Percentiles rank a stretch among this genome's conserved stretches.
phyloP scores from a whole-genome alignment of 1,140 invertebrate species.

The Pogonus chalceus region DNA sequence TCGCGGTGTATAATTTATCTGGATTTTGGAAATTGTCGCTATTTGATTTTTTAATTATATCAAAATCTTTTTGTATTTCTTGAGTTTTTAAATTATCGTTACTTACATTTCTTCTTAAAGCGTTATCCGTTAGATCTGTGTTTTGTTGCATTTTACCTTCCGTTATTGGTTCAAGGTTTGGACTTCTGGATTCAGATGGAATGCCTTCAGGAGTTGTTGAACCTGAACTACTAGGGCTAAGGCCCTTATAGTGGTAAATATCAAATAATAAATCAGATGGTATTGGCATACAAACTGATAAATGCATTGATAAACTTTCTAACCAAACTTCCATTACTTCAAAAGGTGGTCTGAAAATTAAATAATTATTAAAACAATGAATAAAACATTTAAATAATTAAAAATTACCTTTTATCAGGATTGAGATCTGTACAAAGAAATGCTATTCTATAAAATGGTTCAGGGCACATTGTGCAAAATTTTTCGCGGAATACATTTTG shows the following conservation, averaged over 20 bases:
- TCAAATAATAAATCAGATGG: constrained; percentile 63
- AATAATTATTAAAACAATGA: no score
- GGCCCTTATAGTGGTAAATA: constrained; percentile 57
- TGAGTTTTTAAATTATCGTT: background rate
- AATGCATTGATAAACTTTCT: constrained; percentile 61
- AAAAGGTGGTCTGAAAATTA: constrained; percentile 60
- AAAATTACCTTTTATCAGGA: constrained; percentile 62
- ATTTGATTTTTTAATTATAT: background rate
- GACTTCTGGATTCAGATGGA: constrained; percentile 29
- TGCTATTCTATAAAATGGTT: constrained; percentile 77
- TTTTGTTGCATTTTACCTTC: constrained; percentile 19
- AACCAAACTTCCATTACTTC: constrained; percentile 79
- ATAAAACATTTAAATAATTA: background rate
- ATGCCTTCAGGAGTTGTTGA: constrained; percentile 47
- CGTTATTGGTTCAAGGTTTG: constrained; percentile 29
- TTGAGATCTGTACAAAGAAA: constrained; percentile 82
- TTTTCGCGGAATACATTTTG: constrained; percentile 77
- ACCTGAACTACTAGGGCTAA: constrained; percentile 46
- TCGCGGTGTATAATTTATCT: background rate
- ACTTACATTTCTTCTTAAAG: background rate
- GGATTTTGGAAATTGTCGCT: background rate
- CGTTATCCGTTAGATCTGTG: background rate
- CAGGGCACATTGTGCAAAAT: constrained; percentile 79
- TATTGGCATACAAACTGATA: constrained; percentile 49
- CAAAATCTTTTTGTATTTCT: background rate